phyloP scores from a whole-genome alignment of 1,140 invertebrate species.

The Dysdera silvatica region DNA sequence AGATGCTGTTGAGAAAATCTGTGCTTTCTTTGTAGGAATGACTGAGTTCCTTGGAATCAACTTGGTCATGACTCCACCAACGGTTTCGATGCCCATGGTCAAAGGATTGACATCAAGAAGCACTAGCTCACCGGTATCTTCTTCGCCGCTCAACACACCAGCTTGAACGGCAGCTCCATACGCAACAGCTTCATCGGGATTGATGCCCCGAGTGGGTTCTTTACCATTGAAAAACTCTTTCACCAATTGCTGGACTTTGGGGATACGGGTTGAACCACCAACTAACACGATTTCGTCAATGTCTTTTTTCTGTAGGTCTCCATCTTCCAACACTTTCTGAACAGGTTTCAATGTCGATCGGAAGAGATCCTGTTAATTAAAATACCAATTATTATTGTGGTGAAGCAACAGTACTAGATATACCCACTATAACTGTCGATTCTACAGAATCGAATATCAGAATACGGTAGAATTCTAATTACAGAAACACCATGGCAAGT shows the following conservation, averaged over 20 bases:
- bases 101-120: slow-evolving; percentile 95
- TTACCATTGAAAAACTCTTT: slow-evolving; percentile 98
- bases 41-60: slow-evolving; percentile 96
- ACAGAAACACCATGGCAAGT: no score
- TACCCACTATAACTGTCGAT: no score
- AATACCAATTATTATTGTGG: no score
- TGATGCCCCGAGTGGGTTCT: slow-evolving; percentile 95
- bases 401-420: no score
- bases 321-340: slow-evolving; percentile 95
- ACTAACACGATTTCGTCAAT: slow-evolving; percentile 98
- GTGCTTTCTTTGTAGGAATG: slow-evolving; percentile 99
- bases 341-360: slow-evolving; percentile 96
- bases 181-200: slow-evolving; percentile 96
- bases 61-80: slow-evolving; percentile 99
- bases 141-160: slow-evolving; percentile 60
- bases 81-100: slow-evolving; percentile 98
- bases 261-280: slow-evolving; percentile 97
- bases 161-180: slow-evolving; percentile 98
- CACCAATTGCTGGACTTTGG: slow-evolving; percentile 96
- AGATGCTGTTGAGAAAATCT: slow-evolving; percentile 97
- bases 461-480: no score
- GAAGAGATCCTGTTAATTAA: slow-evolving; percentile 85
- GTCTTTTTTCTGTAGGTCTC: slow-evolving; percentile 97
- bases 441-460: no score
- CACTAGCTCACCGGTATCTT: slow-evolving; percentile 65